phyloP scores from a whole-genome alignment of 2,113 vertebrate genomes.

The Malurus cyaneus region DNA sequence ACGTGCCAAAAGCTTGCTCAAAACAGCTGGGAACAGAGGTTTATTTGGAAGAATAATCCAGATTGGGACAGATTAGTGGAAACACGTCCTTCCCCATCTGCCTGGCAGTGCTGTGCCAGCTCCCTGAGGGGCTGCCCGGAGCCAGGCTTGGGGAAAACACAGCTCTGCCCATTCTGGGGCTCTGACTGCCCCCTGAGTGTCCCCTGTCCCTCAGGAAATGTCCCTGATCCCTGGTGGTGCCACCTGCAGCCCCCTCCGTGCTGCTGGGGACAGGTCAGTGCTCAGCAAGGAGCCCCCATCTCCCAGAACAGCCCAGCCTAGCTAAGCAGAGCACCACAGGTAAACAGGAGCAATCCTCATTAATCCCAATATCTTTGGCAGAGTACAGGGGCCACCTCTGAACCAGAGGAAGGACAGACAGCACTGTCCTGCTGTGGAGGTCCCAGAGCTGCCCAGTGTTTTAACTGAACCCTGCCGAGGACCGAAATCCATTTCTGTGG shows the following conservation, averaged over 20 bases:
- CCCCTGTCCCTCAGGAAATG: too few relatives aligned
- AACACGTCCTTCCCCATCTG: not conserved
- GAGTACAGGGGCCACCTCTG: not conserved
- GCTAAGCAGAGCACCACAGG: not conserved
- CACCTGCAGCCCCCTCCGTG: not conserved
- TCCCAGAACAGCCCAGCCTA: not conserved
- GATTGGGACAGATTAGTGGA: not conserved
- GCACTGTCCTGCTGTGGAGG: fast-evolving
- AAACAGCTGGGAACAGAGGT: not conserved
- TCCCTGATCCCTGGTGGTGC: not conserved
- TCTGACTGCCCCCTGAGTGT: not conserved
- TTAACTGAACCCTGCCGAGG: not conserved
- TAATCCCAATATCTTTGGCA: not conserved
- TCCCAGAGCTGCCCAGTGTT: not conserved
- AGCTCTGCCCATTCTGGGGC: not conserved
- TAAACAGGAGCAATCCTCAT: fast-evolving
- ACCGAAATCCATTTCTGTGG: not conserved
- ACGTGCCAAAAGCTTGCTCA: fast-evolving
- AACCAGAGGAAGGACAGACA: not conserved
- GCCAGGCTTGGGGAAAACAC: not conserved
- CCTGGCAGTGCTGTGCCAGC: not conserved
- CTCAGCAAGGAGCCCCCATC: not conserved
- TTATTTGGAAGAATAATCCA: constrained; percentile 9
- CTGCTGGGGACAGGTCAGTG: not conserved
- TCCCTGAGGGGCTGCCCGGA: fast-evolving